These are phyloP conservation scores for Fistularia commersonii DNA, from an alignment of 2,797 vertebrate genomes.

Conservation along the genomic window DNA sequence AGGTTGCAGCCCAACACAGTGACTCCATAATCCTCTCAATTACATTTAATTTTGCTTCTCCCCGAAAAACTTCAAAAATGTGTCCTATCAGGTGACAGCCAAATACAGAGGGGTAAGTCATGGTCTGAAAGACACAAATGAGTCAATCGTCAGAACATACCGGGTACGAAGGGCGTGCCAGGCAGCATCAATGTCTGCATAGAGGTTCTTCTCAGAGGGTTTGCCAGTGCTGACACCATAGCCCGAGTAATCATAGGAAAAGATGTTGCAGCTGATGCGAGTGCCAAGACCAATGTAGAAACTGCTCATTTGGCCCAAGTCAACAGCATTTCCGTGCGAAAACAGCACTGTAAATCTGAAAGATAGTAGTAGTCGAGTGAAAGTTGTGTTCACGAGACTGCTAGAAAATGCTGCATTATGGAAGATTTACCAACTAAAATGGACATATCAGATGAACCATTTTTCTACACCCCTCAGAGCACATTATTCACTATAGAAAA, in stretches of 20 bases:
- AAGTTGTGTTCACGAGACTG: no score
- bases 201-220: conserved; percentile 93
- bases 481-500: no score
- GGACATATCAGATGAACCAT: conserved; percentile 16
- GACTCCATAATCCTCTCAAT: no score
- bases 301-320: conserved; percentile 97
- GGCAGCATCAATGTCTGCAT: conserved; percentile 89
- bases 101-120: no score
- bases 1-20: no score
- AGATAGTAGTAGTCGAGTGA: neutral
- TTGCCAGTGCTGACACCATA: conserved; percentile 89
- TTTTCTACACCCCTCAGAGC: no score
- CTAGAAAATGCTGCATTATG: no score
- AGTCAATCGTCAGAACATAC: conserved; percentile 59
- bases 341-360: conserved; percentile 91
- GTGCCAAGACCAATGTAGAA: conserved; percentile 93
- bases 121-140: no score
- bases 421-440: neutral
- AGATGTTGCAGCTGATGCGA: conserved; percentile 95
- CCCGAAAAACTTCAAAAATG: no score
- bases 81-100: no score
- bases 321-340: conserved; percentile 92
- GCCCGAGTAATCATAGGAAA: conserved; percentile 95
- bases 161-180: conserved; percentile 91
- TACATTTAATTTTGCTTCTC: no score